Evolutionary conservation across 2,113 vertebrate species (phyloP), one percentile per base, ranked within the genome.

Genomic region (Salminus brasiliensis): DNA sequence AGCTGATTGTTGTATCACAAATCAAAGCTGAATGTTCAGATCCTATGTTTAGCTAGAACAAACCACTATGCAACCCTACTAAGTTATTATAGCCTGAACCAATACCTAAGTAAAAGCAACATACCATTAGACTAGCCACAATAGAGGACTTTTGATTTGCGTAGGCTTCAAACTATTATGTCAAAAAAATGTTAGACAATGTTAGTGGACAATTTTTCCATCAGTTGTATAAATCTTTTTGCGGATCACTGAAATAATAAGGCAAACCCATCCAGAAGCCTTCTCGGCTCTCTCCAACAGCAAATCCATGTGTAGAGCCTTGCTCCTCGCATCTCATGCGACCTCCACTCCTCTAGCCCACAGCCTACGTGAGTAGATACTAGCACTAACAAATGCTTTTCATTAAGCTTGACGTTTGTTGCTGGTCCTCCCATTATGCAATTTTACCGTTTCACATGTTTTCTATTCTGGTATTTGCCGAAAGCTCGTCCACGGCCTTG

Each of bases 381-480:
- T 41, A 57, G 41, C 5, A 9, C 77, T 65, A 59, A 30, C 59
- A 41, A 79, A 72, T 79, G 77, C 69, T 79, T 79, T 63, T 53
- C 57, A 72, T 79, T 79, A 79, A 72, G 69, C 69, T 23, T 72
- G 77, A 72, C 45, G 59, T 79, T 72, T 63, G 59, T 72, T 65
- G 69, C 30, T 41, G 43, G 43, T 70, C 69, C 59, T 32, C 71
- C 52, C 69, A 41, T 79, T 36, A 55, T 57, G 70, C 53, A 72
- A 36, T 55, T 34, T 55, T 41, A 65, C 77, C 21, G 16, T 72
- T 65, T 72, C 69, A 79, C 77, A 32, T 79, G 77, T 63, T 79
- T 79, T 39, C 77, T 52, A 72, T 79, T 79, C 43, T 30, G 43
- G n/a, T 63, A 53, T 53, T 72, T 53, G 77, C 77, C 30, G 47